These are phyloP conservation scores for Pseudomyrmex concolor DNA, from an alignment of 1,140 invertebrate species.

Conservation along the genomic window DNA sequence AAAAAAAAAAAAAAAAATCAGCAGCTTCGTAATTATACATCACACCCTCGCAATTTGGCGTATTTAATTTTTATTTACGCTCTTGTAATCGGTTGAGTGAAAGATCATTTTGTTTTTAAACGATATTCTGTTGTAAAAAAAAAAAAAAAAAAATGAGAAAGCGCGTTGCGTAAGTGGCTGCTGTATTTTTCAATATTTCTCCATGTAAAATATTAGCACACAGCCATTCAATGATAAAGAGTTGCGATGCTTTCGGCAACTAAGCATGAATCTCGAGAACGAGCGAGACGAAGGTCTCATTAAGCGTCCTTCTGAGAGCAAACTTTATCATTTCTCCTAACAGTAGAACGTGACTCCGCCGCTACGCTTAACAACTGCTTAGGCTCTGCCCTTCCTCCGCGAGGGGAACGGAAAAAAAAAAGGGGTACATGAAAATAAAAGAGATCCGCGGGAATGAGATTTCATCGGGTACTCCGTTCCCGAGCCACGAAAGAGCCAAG, in stretches of 20 bases:
- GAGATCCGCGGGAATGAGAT: conserved; percentile 83
- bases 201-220: too few relatives aligned
- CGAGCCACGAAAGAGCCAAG: conserved; percentile 83
- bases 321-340: conserved; percentile 57
- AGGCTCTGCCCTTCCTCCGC: conserved; percentile 25
- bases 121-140: neutral
- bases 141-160: neutral
- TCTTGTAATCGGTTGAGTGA: neutral
- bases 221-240: neutral
- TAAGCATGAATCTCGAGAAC: conserved; percentile 45
- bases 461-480: conserved; percentile 79
- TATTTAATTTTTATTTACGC: neutral
- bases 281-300: conserved; percentile 25
- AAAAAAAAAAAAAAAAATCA: too few relatives aligned
- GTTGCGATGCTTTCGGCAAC: conserved; percentile 35
- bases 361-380: conserved; percentile 10
- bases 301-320: conserved; percentile 24
- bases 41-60: too few relatives aligned
- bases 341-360: conserved; percentile 20
- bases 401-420: conserved; percentile 37
- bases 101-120: neutral
- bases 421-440: conserved; percentile 74
- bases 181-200: too few relatives aligned
- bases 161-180: neutral
- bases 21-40: neutral